Evolutionary conservation across 2,113 vertebrate species (phyloP), one percentile per base, ranked within the genome.

Genomic region (Larimichthys crocea): DNA sequence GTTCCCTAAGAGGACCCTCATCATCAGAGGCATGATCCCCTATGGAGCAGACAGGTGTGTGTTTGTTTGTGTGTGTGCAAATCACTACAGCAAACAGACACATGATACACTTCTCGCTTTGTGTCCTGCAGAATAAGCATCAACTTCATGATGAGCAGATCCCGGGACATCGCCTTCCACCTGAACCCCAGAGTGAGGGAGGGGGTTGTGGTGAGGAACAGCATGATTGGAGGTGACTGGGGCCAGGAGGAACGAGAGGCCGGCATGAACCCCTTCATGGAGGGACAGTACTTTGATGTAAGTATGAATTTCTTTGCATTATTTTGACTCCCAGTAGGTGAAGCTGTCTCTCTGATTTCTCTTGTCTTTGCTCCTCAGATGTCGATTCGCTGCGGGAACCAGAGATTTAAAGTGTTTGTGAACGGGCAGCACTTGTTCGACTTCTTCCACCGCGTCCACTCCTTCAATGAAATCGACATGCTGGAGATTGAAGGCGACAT

Each of bases 231-330:
- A 0, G 94, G 94, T 0, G 44, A 1, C 0, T 97, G 97, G 97
- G 96, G 96, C 0, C 0, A 64, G 0, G 96, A 97, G 86, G 96
- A 97, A 40, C 80, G 76, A 16, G 89, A 93, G 5, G 0, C 94
- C 2, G 0, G 57, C 56, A 4, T 81, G 61, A 96, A 93, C 90
- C 96, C 96, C 0, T 97, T 97, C 71, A 22, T 46, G 20, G 92
- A 92, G 8, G 96, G 96, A 22, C 94, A 96, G 80, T 96, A 93
- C 93, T 97, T 97, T 67, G 96, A 97, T 7, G 97, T 97, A 61
- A 95, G 96, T 87, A 24, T 35, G 6, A 17, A 35, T 20, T 35
- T 2, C 10, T 31, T 11, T 5, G 0, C 4, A 1, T 70, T 26
- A 20, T 50, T 44, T 50, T n/a, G 15, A n/a, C 15, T 10, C 3